Percentiles rank a stretch among this genome's conserved stretches.
Evolutionary conservation across 2,797 vertebrate genomes (phyloP).

Genomic region (Diglossa cyanea): DNA sequence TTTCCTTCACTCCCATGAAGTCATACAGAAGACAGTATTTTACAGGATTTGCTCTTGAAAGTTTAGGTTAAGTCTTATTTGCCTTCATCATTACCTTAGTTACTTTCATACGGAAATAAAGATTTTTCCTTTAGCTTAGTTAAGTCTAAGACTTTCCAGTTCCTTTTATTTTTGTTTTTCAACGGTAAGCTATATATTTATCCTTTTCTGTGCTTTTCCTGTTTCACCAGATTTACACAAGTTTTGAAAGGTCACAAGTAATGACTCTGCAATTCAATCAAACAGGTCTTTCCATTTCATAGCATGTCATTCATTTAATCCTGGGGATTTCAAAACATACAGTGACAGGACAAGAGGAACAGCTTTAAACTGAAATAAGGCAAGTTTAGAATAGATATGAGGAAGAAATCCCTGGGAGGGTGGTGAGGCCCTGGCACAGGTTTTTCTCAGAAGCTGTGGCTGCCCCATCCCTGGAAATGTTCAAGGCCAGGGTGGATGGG

Average conservation of each 20-base stretch:
- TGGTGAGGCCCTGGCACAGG: neutral
- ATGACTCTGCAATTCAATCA: neutral
- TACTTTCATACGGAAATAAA: neutral
- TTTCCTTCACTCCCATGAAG: neutral
- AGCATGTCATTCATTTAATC: neutral
- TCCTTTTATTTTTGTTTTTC: neutral
- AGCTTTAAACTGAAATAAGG: neutral
- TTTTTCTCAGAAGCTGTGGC: too few relatives aligned
- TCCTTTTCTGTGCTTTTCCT: neutral
- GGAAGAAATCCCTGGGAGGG: neutral
- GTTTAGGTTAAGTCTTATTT: neutral
- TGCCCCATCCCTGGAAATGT: neutral
- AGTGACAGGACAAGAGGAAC: neutral
- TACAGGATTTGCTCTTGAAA: neutral
- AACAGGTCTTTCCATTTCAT: neutral
- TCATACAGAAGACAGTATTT: neutral
- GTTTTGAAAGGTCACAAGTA: neutral
- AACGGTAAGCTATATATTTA: neutral
- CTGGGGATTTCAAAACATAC: neutral
- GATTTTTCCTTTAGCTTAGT: neutral
- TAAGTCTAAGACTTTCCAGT: neutral
- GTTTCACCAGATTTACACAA: neutral
- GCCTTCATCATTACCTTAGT: neutral
- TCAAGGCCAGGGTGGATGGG: neutral
- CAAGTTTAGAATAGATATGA: neutral